phyloP scores from a whole-genome alignment of 2,888 invertebrate species.

The Papilio demoleus region DNA sequence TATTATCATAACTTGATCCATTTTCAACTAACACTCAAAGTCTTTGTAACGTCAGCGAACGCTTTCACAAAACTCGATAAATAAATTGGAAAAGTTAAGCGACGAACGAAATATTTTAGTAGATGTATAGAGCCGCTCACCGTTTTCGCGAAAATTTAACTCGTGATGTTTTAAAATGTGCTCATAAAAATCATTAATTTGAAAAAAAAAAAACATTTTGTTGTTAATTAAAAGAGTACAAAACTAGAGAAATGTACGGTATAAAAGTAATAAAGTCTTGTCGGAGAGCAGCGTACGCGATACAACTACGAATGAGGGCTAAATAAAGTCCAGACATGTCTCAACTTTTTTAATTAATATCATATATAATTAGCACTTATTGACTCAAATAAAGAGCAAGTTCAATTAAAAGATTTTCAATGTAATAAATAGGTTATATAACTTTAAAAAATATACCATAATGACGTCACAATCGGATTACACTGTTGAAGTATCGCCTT shows the following conservation, averaged over 20 bases:
- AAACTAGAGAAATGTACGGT: not conserved
- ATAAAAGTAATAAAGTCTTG: conserved; percentile 27
- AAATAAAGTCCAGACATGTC: conserved; percentile 27
- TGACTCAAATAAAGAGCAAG: not conserved
- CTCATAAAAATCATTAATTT: not conserved
- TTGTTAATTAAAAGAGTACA: not conserved
- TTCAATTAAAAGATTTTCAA: not conserved
- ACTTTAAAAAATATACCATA: not conserved
- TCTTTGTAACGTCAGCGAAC: conserved; percentile 12
- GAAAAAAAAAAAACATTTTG: not conserved
- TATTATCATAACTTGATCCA: conserved; percentile 2
- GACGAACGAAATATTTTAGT: conserved; percentile 20
- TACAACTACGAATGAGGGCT: conserved; percentile 7
- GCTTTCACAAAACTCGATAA: conserved; percentile 12
- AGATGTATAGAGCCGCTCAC: not conserved
- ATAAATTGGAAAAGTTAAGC: conserved; percentile 32
- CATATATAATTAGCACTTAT: conserved; percentile 13
- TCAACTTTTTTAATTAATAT: conserved; percentile 35
- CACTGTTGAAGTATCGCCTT: not conserved
- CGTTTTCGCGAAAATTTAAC: conserved; percentile 20
- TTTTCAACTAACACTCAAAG: not conserved
- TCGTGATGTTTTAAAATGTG: conserved; percentile 3
- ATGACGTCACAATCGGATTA: not conserved
- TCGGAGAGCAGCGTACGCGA: conserved; percentile 8
- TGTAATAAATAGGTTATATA: not conserved